A percentile compares a stretch with the other conserved stretches of the same genome.
Conservation (phyloP, 1,140 invertebrate species). For the Meloidogyne exigua region DNA sequence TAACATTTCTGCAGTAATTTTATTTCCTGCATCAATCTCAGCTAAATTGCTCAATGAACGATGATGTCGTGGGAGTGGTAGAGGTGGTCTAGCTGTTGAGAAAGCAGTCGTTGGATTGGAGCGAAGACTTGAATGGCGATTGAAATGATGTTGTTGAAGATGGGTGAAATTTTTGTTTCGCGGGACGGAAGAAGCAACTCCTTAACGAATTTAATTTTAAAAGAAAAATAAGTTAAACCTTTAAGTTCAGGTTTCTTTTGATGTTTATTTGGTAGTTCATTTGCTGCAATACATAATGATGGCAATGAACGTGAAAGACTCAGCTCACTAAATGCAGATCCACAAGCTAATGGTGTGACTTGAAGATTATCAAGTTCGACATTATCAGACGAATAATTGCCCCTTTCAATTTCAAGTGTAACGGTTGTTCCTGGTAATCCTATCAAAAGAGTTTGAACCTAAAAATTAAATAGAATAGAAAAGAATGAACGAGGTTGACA, state of each 20-base stretch:
- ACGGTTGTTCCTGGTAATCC: conserved; percentile 80
- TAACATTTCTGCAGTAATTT: conserved; percentile 1
- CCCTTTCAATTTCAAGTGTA: conserved; percentile 97
- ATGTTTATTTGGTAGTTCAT: not conserved
- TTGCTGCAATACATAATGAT: conserved; percentile 12
- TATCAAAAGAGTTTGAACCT: conserved; percentile 84
- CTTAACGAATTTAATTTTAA: not conserved
- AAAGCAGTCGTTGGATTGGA: conserved; percentile 6
- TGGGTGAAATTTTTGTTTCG: not conserved
- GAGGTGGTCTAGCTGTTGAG: not conserved
- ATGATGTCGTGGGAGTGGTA: not conserved
- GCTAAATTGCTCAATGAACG: not conserved
- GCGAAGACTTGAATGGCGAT: conserved; percentile 9
- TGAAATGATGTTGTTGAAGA: not conserved
- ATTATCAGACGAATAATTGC: conserved; percentile 84
- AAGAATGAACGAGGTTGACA: conserved; percentile 72
- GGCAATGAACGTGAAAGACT: conserved; percentile 29
- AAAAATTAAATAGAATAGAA: conserved; percentile 72
- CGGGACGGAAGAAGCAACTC: not conserved
- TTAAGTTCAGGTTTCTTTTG: not conserved
- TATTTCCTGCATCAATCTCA: not conserved
- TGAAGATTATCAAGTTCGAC: conserved; percentile 13
- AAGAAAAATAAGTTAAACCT: not conserved
- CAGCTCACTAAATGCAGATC: conserved; percentile 13
- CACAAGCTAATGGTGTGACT: not conserved